A percentile compares a stretch with the other conserved stretches of the same genome.
phyloP scores from a whole-genome alignment of 2,113 vertebrate species.

The Amphiprion ocellaris region DNA sequence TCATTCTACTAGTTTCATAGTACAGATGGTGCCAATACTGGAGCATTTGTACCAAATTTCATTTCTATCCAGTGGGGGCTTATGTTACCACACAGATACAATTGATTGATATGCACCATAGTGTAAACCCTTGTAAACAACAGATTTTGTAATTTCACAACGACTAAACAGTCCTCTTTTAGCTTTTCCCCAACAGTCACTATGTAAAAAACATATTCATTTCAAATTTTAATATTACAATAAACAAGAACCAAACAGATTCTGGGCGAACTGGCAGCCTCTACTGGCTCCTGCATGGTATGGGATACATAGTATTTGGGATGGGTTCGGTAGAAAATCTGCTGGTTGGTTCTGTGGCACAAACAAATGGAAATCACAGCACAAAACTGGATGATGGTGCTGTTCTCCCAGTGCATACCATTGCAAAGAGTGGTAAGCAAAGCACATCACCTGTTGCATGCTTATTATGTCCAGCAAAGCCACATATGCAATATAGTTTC shows the following conservation, averaged over 20 bases:
- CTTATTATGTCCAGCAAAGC: background rate
- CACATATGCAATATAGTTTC: background rate
- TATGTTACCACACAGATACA: constrained; percentile 34
- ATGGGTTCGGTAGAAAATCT: constrained; percentile 41
- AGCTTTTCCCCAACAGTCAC: constrained; percentile 2
- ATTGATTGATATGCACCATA: constrained; percentile 30
- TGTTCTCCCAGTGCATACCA: background rate
- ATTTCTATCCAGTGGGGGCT: constrained; percentile 20
- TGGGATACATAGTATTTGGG: background rate
- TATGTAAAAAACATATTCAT: background rate
- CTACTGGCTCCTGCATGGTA: background rate
- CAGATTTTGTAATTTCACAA: constrained; percentile 4
- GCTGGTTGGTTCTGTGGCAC: constrained; percentile 48
- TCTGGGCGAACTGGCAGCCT: background rate
- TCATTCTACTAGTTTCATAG: constrained; percentile 12
- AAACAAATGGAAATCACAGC: constrained; percentile 36
- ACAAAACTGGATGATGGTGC: constrained; percentile 13
- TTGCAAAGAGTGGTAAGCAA: background rate
- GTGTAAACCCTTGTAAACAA: constrained; percentile 26
- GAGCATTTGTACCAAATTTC: constrained; percentile 21
- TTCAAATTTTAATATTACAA: background rate
- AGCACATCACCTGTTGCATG: background rate
- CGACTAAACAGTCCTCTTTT: background rate
- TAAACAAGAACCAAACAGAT: background rate
- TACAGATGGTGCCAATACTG: background rate